These are phyloP conservation scores for Rhegmatorhina hoffmannsi DNA, from an alignment of 2,113 vertebrate genomes.

Conservation along the genomic window DNA sequence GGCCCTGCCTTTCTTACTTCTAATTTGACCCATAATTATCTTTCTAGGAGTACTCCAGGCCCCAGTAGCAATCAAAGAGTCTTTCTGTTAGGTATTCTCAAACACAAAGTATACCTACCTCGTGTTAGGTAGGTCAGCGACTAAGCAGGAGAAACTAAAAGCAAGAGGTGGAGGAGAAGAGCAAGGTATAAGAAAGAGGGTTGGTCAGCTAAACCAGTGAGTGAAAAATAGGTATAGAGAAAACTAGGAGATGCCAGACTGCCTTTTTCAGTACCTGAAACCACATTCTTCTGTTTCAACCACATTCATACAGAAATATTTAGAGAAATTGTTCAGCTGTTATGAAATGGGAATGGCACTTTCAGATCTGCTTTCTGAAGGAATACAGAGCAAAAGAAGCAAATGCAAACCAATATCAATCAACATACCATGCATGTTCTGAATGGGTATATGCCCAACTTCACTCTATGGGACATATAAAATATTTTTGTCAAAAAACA, in stretches of 20 bases:
- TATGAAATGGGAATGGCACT: not conserved
- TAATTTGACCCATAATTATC: not conserved
- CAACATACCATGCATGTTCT: not conserved
- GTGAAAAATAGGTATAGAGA: not conserved
- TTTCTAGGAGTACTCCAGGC: not conserved
- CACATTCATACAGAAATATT: not conserved
- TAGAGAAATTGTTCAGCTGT: not conserved
- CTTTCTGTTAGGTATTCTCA: not conserved
- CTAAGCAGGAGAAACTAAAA: not conserved
- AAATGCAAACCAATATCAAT: not conserved
- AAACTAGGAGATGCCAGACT: not conserved
- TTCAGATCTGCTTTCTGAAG: not conserved
- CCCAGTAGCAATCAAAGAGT: not conserved
- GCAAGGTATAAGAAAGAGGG: not conserved
- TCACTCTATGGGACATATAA: not conserved
- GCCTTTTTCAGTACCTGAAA: not conserved
- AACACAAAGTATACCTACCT: fast-evolving
- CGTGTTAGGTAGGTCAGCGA: not conserved
- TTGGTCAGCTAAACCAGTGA: not conserved
- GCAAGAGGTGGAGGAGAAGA: not conserved
- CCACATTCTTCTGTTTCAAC: not conserved
- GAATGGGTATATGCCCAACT: not conserved
- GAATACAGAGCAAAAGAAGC: not conserved
- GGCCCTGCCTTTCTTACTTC: not conserved
- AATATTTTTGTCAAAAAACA: not conserved